Evolutionary conservation across 1,140 invertebrate species (phyloP).

Genomic region (Cydia splendana): DNA sequence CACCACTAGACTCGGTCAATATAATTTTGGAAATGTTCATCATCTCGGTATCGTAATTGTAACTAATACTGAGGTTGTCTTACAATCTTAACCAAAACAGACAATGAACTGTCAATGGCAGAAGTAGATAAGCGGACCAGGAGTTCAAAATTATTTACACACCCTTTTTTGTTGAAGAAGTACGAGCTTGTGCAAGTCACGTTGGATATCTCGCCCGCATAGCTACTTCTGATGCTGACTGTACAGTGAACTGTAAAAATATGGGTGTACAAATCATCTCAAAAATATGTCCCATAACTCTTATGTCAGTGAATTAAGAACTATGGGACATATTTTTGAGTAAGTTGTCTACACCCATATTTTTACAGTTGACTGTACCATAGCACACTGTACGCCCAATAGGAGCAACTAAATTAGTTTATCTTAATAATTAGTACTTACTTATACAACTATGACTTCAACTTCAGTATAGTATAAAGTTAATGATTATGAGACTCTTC

Average conservation of each 20-base stretch:
- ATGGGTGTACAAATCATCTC: no score
- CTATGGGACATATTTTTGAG: no score
- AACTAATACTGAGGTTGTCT: conserved; percentile 27
- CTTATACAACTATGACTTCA: conserved; percentile 55
- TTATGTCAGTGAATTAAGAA: no score
- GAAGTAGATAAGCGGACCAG: no score
- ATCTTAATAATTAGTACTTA: conserved; percentile 44
- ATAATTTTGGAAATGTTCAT: background rate
- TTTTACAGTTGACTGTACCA: conserved; percentile 30
- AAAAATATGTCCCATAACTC: no score
- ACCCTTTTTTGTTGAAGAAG: no score
- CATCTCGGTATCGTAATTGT: conserved; percentile 9
- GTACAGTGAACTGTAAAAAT: no score
- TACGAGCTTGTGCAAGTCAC: no score
- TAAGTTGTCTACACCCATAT: no score
- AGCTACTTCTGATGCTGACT: no score
- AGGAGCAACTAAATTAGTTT: conserved; percentile 45
- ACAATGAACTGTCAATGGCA: conserved; percentile 27
- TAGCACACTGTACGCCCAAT: conserved; percentile 43
- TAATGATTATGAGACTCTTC: conserved; percentile 60
- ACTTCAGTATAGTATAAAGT: conserved; percentile 49
- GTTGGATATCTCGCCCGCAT: no score
- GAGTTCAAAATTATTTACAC: no score
- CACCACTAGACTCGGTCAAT: conserved; percentile 3
- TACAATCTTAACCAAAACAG: conserved; percentile 34